Evolutionary conservation across 1,140 invertebrate species (phyloP), one percentile per base, ranked within the genome.

Genomic region (Elysia chlorotica): DNA sequence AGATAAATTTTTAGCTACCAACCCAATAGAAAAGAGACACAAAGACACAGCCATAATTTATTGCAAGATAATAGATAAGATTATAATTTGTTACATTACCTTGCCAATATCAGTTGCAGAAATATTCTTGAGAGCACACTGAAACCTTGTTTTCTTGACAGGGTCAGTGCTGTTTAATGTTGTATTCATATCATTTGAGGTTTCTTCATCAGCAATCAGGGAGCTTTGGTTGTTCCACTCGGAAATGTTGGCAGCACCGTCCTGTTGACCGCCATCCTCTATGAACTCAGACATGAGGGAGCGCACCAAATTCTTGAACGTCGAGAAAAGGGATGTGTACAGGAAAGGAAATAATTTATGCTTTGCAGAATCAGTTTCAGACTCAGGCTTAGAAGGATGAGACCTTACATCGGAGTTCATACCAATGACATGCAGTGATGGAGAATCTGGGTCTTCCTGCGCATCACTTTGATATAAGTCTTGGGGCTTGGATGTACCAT

Each of bases 131-230:
- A 81, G 77, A 36, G 69, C 74, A 73, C 84, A 85, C 33, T 81
- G 78, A 78, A 85, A 85, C 71, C 82, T 82, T 25, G 72, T 76
- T 66, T 82, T 83, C 75, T 81, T 84, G 10, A 54, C 59, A 28
- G 67, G n/a, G 5, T 78, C 79, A n/a, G 82, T 78, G 37, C 65
- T 57, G 72, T 79, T 83, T 38, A 68, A 72, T 63, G 67, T 48
- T 14, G 76, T 79, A 66, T 75, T 78, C 59, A 78, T 76, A 17
- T 71, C 67, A n/a, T n/a, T n/a, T n/a, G n/a, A n/a, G n/a, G n/a
- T n/a, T n/a, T n/a, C 71, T 54, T 65, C n/a, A 71, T 75, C 36
- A 57, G 2, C 19, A 70, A 48, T 35, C 59, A 63, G 4, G 57
- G 19, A 59, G 62, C 59, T 4, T 59, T 77, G 33, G 59, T 19